Base-by-base conservation (phyloP, 1,140 invertebrate species). In the Macrosteles quadrilineatus region DNA sequence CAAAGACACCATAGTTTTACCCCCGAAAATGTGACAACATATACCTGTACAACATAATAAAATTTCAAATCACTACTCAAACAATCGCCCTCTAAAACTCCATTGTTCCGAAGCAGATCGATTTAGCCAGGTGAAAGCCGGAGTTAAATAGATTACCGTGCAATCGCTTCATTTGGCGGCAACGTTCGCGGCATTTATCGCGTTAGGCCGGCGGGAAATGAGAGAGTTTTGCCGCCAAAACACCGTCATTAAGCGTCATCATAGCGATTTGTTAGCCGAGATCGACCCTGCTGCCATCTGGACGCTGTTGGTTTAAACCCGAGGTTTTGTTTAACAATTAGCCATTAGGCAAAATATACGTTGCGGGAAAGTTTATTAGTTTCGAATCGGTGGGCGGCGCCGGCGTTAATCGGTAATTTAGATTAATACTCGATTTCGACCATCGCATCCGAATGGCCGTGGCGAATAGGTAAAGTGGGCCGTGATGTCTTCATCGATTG, bases 321-420 rank as follows among this genome's bases (percentile, higher is more conserved):
- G 21, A 29, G 27, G 23, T 25, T 59, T 59, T 59, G 55, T 59
- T 59, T 59, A 59, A 59, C 55, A 59, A 59, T 59, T 59, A 59
- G 55, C 23, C 55, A 59, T 59, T 59, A 59, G 55, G 23, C 23
- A 59, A 59, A 59, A 59, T 59, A 59, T 59, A 59, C 27, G 55
- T 59, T 59, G 47, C 47, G 27, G 55, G 55, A 14, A 21, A 59
- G 55, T 59, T 59, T 59, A 59, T 59, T 59, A 59, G 55, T 59
- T 59, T 59, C 55, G n/a, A 59, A 59, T 59, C 27, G 55, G 55
- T 59, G 55, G 55, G 55, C 55, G 55, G 55, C 25, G 25, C 55
- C 27, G 55, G 27, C 55, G 27, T 59, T 59, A 59, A 14, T 29
- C 23, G 23, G 27, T 59, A 59, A 30, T 59, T 30, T 59, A 30